Evolutionary conservation across 2,888 invertebrate species (phyloP).

Genomic region (Embidobia sp.): DNA sequence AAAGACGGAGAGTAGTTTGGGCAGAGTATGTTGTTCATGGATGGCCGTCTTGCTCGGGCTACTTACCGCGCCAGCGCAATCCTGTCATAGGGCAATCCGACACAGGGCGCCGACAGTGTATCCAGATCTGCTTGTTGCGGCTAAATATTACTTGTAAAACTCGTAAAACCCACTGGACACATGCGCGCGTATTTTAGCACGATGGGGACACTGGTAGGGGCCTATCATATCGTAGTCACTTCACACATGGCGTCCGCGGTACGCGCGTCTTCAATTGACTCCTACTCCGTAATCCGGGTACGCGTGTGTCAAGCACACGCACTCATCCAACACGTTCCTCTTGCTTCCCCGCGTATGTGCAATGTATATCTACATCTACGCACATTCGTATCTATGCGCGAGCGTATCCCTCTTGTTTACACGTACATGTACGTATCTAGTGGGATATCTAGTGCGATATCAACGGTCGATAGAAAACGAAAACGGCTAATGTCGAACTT

Average conservation of each 20-base stretch:
- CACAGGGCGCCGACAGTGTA: conserved; percentile 83
- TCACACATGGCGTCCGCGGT: conserved; percentile 66
- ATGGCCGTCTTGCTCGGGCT: too few species aligned
- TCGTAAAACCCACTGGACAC: conserved; percentile 80
- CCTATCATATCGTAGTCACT: conserved; percentile 74
- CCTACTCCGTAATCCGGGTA: conserved; percentile 24
- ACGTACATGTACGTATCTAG: too few species aligned
- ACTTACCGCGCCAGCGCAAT: conserved; percentile 87
- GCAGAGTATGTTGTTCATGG: too few species aligned
- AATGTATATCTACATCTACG: too few species aligned
- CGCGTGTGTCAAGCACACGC: neutral
- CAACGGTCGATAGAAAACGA: too few species aligned
- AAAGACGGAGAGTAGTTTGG: too few species aligned
- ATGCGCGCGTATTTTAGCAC: conserved; percentile 77
- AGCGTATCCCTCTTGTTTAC: too few species aligned
- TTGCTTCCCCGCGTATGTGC: too few species aligned
- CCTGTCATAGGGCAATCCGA: conserved; percentile 85
- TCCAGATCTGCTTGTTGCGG: conserved; percentile 82
- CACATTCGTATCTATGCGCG: too few species aligned
- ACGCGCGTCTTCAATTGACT: conserved; percentile 62
- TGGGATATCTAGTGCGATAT: too few species aligned
- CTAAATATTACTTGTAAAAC: conserved; percentile 77
- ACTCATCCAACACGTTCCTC: too few species aligned
- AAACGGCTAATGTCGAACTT: neutral
- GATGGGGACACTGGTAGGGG: conserved; percentile 68